Conservation (phyloP, 2,797 vertebrate species). For the Enoplosus armatus region DNA sequence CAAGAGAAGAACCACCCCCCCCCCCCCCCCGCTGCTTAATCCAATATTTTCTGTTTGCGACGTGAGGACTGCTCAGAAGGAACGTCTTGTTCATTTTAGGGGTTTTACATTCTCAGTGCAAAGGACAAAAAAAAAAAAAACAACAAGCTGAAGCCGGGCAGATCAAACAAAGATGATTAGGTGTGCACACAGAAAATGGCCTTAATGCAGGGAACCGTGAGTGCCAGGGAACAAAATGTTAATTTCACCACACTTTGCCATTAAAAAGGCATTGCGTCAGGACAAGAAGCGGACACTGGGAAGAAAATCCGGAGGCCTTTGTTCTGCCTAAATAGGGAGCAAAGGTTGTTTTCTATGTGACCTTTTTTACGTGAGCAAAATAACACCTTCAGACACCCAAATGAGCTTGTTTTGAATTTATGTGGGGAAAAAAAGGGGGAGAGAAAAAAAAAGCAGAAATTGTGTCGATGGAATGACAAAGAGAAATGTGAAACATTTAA, state of each 20-base stretch:
- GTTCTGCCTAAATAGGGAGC: slow-evolving; percentile 44
- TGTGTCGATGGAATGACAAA: slow-evolving; percentile 11
- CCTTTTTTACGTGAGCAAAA: slow-evolving; percentile 38
- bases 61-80: slow-evolving; percentile 11
- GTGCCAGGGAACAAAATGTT: slow-evolving; percentile 49
- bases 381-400: slow-evolving; percentile 14
- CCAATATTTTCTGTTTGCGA: not conserved
- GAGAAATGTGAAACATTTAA: slow-evolving; percentile 1
- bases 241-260: slow-evolving; percentile 56
- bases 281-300: slow-evolving; percentile 31
- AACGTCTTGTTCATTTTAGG: slow-evolving; percentile 32
- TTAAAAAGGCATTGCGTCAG: slow-evolving; percentile 64
- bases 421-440: slow-evolving; percentile 11
- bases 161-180: slow-evolving; percentile 45
- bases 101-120: slow-evolving; percentile 17
- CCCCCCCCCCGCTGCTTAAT: not conserved
- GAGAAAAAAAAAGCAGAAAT: slow-evolving; percentile 16
- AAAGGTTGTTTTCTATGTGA: slow-evolving; percentile 21
- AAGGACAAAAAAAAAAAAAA: too few species aligned
- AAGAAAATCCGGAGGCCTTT: slow-evolving; percentile 57
- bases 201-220: slow-evolving; percentile 40
- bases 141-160: slow-evolving; percentile 12
- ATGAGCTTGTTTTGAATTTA: slow-evolving; percentile 15
- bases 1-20: slow-evolving; percentile 10
- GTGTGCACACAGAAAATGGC: slow-evolving; percentile 38